These are phyloP conservation scores for Dolichopus griseipennis DNA, from an alignment of 2,888 invertebrate species.

Conservation along the genomic window DNA sequence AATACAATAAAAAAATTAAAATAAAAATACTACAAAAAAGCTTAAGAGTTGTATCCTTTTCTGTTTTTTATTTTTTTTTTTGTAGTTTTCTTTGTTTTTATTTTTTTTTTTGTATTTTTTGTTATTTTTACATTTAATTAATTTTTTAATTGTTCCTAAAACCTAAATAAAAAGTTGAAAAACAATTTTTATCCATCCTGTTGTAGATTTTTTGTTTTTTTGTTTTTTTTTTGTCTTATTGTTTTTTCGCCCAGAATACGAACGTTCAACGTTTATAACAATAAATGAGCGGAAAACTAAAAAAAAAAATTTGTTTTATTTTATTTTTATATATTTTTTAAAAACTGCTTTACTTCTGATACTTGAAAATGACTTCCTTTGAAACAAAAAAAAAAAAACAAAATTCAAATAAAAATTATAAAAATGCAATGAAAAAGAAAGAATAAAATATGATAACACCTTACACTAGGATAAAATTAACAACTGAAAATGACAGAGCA, in stretches of 20 bases:
- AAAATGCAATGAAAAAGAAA: not conserved
- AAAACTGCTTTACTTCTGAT: not conserved
- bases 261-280: not conserved
- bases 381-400: not conserved
- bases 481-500: too few species aligned
- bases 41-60: not conserved
- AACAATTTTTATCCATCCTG: constrained; percentile 6
- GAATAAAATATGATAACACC: too few species aligned
- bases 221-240: not conserved
- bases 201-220: not conserved
- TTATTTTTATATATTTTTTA: not conserved
- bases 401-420: not conserved
- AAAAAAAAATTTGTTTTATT: not conserved
- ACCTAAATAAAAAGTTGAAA: not conserved
- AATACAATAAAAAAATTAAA: too few species aligned
- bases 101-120: not conserved
- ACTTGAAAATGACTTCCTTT: constrained; percentile 3
- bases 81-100: not conserved
- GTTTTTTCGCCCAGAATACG: not conserved
- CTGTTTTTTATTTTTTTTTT: not conserved
- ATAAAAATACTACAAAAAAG: too few species aligned
- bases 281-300: constrained; percentile 3
- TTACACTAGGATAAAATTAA: too few species aligned
- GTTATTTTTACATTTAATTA: not conserved
- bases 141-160: constrained; percentile 3